Base-by-base conservation (phyloP, 2,113 vertebrate genomes). In the Centropristis striata region DNA sequence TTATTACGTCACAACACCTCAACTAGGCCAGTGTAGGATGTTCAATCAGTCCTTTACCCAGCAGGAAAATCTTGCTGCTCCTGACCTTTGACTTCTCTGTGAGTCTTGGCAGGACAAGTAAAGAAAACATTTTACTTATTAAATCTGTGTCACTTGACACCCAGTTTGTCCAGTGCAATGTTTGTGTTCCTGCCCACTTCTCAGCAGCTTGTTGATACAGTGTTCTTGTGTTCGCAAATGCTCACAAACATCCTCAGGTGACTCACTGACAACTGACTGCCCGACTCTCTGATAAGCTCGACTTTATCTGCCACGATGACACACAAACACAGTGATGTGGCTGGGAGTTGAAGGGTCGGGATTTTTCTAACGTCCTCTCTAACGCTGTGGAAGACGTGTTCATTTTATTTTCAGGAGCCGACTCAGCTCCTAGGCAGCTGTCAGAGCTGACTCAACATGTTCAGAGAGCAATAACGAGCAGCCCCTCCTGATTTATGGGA, bases 231-330 rank as follows among this genome's bases (percentile, higher is more conserved):
- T 37, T n/a, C 14, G 70, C 21, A 36, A 27, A 60, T 2, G 44
- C 28, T 50, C 20, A n/a, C 67, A 87, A 86, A 82, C 65, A 76
- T 46, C 69, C 69, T 78, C 76, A 75, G 79, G 69, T 89, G 87
- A 94, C 66, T 86, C 81, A 59, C 36, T 28, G 70, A 75, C 87
- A 86, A 78, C 86, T 71, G 80, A 84, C 76, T 42, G 58, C 5
- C 8, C 23, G 0, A 37, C 53, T 32, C 20, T 36, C 78, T 81
- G 88, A 92, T 90, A 79, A 87, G 65, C 71, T 42, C 27, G 10
- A 12, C 28, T 65, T 76, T 71, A 83, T 71, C 41, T 27, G 11
- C 9, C 5, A 28, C 28, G 64, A 65, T 58, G 42, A 76, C 15
- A 71, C 28, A 44, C 54, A 18, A 51, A 20, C 75, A 47, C 86